A percentile compares a stretch with the other conserved stretches of the same genome.
These are phyloP conservation scores for Alces alces DNA, from an alignment of 2,113 vertebrate genomes.

Conservation along the genomic window DNA sequence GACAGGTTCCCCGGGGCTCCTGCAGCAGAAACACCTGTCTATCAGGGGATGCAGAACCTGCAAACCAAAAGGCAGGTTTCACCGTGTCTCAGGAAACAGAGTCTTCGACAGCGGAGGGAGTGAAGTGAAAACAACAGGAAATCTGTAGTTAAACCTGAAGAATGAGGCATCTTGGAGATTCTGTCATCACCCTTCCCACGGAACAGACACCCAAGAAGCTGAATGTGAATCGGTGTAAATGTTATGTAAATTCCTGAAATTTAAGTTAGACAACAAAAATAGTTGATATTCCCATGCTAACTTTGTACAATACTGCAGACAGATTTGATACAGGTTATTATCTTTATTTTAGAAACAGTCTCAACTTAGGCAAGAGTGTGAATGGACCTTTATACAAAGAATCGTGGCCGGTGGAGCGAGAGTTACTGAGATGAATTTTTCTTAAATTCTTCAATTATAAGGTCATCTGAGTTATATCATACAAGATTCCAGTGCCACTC, in stretches of 20 bases:
- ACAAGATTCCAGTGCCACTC: neutral
- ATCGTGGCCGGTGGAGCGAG: neutral
- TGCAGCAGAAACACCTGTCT: neutral
- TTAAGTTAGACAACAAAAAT: neutral
- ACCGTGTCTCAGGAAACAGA: neutral
- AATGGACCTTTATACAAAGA: neutral
- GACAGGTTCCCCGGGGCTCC: neutral
- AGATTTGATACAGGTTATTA: neutral
- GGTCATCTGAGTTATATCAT: neutral
- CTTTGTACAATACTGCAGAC: neutral
- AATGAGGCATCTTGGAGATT: accelerated
- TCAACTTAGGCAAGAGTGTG: neutral
- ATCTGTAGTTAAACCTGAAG: neutral
- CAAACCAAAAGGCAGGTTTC: neutral
- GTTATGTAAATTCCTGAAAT: neutral
- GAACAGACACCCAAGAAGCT: neutral
- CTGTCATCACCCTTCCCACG: neutral
- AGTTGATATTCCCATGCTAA: neutral
- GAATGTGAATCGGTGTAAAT: accelerated
- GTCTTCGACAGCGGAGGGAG: neutral
- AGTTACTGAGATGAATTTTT: neutral
- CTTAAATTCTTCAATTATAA: neutral
- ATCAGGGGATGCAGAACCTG: accelerated
- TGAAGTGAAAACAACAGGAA: neutral
- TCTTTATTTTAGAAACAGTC: neutral